Evolutionary conservation across 2,113 vertebrate species (phyloP), one percentile per base, ranked within the genome.

Genomic region (Neopipo cinnamomea): DNA sequence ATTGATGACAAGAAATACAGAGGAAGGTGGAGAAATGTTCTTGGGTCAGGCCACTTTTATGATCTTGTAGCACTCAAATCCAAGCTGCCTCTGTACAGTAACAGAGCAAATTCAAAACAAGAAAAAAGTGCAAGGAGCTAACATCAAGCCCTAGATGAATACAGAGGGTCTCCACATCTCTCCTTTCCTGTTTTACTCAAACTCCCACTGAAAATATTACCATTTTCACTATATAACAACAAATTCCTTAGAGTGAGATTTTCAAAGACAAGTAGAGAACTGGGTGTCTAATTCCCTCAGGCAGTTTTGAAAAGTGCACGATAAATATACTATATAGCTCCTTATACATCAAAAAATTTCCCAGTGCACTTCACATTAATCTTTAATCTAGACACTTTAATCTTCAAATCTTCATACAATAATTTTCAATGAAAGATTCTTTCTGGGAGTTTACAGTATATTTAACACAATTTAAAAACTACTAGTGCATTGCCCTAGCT

Each of bases 331-430:
- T 84, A 49, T 74, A 88, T 52, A 86, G 79, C 61, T 93, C 68
- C 85, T 96, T 96, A 96, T 56, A 93, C 73, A 93, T 93, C 96
- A 96, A 97, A 94, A 85, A 88, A 81, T 89, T 92, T 96, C 85
- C 83, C 85, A 86, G 79, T 59, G 68, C 52, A 67, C 65, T 95
- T 95, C 83, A 91, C 75, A 95, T 96, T 95, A 92, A 95, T 97
- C 94, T 97, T 96, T 97, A 94, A 97, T 96, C 93, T 92, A 88
- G 93, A 92, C 82, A 86, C 92, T 93, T 95, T 93, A 93, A 96
- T 96, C 90, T 97, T 96, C 88, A 91, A 71, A 95, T 96, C 63
- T 92, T 96, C 92, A 88, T 83, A 81, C 42, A 90, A 77, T 92
- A 77, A 93, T 97, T 92, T 91, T 78, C 68, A 94, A 92, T 68